Conservation (phyloP, 2,113 vertebrate genomes). For the Otus sunia region DNA sequence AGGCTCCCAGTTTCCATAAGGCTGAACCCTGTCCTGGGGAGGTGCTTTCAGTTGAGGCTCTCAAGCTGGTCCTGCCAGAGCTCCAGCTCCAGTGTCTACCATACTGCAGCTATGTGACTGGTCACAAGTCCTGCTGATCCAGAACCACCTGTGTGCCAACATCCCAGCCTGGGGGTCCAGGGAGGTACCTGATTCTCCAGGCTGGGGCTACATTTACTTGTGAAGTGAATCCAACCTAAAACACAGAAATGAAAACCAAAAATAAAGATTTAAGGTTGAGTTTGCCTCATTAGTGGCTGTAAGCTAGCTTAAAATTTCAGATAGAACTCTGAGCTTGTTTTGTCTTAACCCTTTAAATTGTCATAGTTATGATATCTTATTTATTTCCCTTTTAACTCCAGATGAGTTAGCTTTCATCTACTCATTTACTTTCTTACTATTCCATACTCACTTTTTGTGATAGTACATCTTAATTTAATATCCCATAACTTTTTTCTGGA, state of each 20-base stretch:
- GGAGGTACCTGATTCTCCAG: fast-evolving
- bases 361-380: background rate
- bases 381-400: background rate
- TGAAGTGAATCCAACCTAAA: background rate
- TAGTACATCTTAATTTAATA: background rate
- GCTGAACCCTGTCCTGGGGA: background rate
- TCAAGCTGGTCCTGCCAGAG: background rate
- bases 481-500: background rate
- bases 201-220: background rate
- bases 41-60: background rate
- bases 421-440: background rate
- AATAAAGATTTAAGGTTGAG: background rate
- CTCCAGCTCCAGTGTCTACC: background rate
- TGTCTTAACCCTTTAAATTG: background rate
- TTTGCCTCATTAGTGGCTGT: background rate
- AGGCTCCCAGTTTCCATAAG: background rate
- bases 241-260: background rate
- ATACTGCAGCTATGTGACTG: fast-evolving
- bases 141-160: fast-evolving
- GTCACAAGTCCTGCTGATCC: background rate
- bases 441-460: background rate
- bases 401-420: background rate
- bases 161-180: no score
- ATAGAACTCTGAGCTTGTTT: background rate
- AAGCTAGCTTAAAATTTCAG: background rate